Base-by-base conservation (phyloP, 2,797 vertebrate genomes). In the Oryzias sinensis region DNA sequence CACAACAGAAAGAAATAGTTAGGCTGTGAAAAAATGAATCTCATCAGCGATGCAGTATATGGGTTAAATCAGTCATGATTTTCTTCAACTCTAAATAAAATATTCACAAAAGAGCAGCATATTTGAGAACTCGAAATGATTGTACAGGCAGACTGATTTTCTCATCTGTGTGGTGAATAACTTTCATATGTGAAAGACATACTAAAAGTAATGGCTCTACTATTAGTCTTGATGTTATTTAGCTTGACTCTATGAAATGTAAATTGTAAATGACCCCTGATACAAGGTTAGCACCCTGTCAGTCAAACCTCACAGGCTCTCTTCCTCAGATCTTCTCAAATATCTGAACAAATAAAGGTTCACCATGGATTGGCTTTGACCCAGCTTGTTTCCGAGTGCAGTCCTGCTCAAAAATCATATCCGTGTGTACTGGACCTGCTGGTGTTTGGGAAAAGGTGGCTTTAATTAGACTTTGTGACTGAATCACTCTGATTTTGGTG, bases 391-490 rank as follows among this genome's bases (percentile, higher is more conserved):
- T 83, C 59, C 68, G 50, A 3, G 43, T 81, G 66, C 20, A 53
- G 18, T 74, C 80, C 77, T 29, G 59, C 65, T 86, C 71, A 72
- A 81, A 80, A 77, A 81, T 74, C 53, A 70, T 53, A 65, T 79
- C 69, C 72, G 71, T 76, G 82, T 70, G 74, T 74, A 77, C 73
- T 65, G 70, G 73, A 75, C 78, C 78, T 83, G 72, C 76, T 76
- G 77, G 75, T 84, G 54, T 62, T 65, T 69, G 64, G 61, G 27
- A 75, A 80, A 76, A 56, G 54, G 65, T 56, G 72, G 59, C 53
- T 65, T 65, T 88, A 84, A 87, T 90, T 82, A 87, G 74, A 68
- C 64, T 43, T 37, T 61, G 64, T 64, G 65, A 71, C 56, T 75
- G 69, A 11, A 47, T 51, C 41, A 65, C 27, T 37, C 11, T 37